Percentiles rank a stretch among this genome's conserved stretches.
These are phyloP conservation scores for Harlomillsia oculata DNA, from an alignment of 1,140 invertebrate genomes.

Conservation along the genomic window DNA sequence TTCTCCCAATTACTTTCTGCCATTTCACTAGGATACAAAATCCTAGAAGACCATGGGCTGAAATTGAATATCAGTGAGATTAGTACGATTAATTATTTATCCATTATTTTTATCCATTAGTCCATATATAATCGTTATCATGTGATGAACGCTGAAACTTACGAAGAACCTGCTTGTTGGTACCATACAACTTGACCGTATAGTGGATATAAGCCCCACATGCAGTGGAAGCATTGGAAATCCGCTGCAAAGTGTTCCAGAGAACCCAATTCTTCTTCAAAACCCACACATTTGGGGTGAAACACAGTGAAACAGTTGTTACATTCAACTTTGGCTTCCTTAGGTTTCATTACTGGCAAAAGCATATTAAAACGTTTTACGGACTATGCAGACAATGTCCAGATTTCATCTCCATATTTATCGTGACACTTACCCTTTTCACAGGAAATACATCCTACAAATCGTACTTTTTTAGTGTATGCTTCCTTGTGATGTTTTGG, in stretches of 20 bases:
- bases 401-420: too few species aligned
- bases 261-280: background rate
- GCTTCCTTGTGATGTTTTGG: slow-evolving; percentile 14
- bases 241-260: slow-evolving; percentile 2
- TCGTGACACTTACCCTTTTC: slow-evolving; percentile 18
- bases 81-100: too few species aligned
- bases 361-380: background rate
- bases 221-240: slow-evolving; percentile 23
- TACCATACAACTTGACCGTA: slow-evolving; percentile 30
- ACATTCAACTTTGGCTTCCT: slow-evolving; percentile 12
- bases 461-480: background rate
- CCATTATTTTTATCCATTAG: too few species aligned
- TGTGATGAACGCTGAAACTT: too few species aligned
- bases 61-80: too few species aligned
- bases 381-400: background rate
- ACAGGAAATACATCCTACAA: slow-evolving; percentile 27
- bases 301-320: slow-evolving; percentile 11
- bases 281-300: slow-evolving; percentile 23
- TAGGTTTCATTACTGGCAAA: background rate
- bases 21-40: slow-evolving; percentile 26
- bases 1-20: background rate
- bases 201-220: slow-evolving; percentile 27
- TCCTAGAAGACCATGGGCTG: slow-evolving; percentile 28
- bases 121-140: too few species aligned
- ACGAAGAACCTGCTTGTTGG: slow-evolving; percentile 22